Evolutionary conservation across 1,140 invertebrate species (phyloP).

Genomic region (Ditylenchus dipsaci): DNA sequence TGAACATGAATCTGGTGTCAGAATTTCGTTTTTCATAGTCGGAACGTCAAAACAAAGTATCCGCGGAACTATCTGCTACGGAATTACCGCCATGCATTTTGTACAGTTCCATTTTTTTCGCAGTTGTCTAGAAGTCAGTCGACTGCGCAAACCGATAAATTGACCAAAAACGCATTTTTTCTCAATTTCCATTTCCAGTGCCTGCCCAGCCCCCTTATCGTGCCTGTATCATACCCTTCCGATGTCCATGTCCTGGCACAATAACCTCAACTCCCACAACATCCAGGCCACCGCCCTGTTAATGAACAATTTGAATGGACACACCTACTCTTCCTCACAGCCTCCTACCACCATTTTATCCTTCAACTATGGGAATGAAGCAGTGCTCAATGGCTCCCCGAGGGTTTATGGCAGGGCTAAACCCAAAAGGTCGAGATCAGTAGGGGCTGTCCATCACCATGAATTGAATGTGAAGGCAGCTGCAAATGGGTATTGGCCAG

Average conservation of each 20-base stretch:
- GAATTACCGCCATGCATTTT: too few relatives aligned
- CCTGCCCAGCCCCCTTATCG: background rate
- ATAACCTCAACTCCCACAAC: slow-evolving; percentile 3
- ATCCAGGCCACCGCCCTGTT: background rate
- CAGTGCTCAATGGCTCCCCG: background rate
- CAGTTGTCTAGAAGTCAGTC: background rate
- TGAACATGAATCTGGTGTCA: too few relatives aligned
- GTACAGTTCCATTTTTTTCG: too few relatives aligned
- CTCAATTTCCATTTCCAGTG: too few relatives aligned
- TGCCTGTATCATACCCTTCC: slow-evolving; percentile 6
- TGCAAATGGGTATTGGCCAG: background rate
- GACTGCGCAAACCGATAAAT: background rate
- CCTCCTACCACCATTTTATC: background rate
- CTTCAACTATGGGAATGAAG: background rate
- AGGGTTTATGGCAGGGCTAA: slow-evolving; percentile 1
- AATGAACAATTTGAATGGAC: background rate
- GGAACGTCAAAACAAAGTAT: too few relatives aligned
- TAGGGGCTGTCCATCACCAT: slow-evolving; percentile 20
- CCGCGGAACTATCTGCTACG: too few relatives aligned
- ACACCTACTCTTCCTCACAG: background rate
- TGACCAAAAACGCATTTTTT: background rate
- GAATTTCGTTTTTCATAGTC: too few relatives aligned
- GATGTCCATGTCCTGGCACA: slow-evolving; percentile 24
- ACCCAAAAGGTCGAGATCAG: slow-evolving; percentile 29
- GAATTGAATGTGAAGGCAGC: background rate